A percentile compares a stretch with the other conserved stretches of the same genome.
Evolutionary conservation across 2,113 vertebrate genomes (phyloP).

Genomic region (Elephas maximus): DNA sequence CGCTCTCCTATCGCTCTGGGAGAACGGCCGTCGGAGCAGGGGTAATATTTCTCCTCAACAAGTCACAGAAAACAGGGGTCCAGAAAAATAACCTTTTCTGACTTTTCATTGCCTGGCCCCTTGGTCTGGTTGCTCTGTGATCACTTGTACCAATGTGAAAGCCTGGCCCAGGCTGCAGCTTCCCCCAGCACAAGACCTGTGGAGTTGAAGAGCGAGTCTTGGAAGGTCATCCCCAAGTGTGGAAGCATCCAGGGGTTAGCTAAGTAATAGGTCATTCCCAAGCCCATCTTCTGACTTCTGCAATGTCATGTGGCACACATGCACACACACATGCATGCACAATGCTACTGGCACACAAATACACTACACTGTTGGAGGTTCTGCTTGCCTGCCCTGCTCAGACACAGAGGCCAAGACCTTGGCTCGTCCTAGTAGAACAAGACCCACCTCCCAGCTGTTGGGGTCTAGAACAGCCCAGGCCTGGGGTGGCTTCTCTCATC

Average conservation of each 20-base stretch:
- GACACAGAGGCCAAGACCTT: not conserved
- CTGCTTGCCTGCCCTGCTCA: not conserved
- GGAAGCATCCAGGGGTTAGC: not conserved
- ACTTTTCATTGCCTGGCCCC: slow-evolving; percentile 78
- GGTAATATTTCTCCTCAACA: slow-evolving; percentile 91
- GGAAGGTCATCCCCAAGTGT: not conserved
- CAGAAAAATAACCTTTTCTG: slow-evolving; percentile 85
- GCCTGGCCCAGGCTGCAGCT: not conserved
- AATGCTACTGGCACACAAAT: not conserved
- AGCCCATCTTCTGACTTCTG: not conserved
- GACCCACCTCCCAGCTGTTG: not conserved
- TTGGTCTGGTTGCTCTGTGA: slow-evolving; percentile 60
- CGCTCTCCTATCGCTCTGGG: slow-evolving; percentile 89
- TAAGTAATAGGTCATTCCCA: rapidly evolving
- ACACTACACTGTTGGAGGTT: not conserved
- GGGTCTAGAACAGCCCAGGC: too few species aligned
- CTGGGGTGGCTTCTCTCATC: not conserved
- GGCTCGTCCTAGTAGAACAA: not conserved
- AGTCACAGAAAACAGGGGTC: slow-evolving; percentile 86
- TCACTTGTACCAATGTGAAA: slow-evolving; percentile 47
- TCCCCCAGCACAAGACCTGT: not conserved
- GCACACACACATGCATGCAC: rapidly evolving
- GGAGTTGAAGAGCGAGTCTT: not conserved
- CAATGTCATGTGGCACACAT: not conserved
- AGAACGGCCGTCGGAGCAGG: slow-evolving; percentile 85